Conservation (phyloP, 2,888 invertebrate species). For the Micropterix aruncella region DNA sequence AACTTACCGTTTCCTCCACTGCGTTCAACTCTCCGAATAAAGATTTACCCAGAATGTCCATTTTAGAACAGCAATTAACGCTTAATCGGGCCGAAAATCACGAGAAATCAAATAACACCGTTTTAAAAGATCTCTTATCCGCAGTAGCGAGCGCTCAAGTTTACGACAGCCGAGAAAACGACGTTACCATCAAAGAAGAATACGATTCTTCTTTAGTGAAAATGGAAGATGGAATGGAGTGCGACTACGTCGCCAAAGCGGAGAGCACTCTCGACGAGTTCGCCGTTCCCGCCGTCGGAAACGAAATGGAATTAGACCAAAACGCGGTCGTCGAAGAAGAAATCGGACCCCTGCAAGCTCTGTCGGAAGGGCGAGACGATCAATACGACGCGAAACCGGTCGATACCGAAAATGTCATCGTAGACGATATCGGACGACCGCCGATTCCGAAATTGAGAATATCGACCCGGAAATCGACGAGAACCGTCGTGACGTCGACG, state of each 20-base stretch:
- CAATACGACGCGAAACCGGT: constrained; percentile 20
- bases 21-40: constrained; percentile 27
- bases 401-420: constrained; percentile 14
- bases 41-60: constrained; percentile 45
- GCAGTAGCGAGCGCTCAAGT: constrained; percentile 47
- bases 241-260: constrained; percentile 21
- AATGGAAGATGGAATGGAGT: constrained; percentile 8
- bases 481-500: constrained; percentile 24
- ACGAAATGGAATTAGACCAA: constrained; percentile 36
- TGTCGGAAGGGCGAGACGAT: constrained; percentile 25
- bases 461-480: constrained; percentile 23
- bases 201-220: constrained; percentile 9
- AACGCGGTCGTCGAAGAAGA: constrained; percentile 33
- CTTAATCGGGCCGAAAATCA: constrained; percentile 31
- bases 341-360: constrained; percentile 35
- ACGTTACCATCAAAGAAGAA: constrained; percentile 15
- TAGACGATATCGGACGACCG: constrained; percentile 19
- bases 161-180: constrained; percentile 25
- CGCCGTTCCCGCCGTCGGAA: constrained; percentile 34
- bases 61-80: constrained; percentile 55
- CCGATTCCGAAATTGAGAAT: constrained; percentile 38
- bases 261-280: constrained; percentile 40
- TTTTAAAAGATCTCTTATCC: constrained; percentile 44
- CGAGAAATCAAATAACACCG: constrained; percentile 32
- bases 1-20: constrained; percentile 31